Evolutionary conservation across 2,888 invertebrate genomes (phyloP), one percentile per base, ranked within the genome.

Genomic region (Caenorhabditis auriculariae): DNA sequence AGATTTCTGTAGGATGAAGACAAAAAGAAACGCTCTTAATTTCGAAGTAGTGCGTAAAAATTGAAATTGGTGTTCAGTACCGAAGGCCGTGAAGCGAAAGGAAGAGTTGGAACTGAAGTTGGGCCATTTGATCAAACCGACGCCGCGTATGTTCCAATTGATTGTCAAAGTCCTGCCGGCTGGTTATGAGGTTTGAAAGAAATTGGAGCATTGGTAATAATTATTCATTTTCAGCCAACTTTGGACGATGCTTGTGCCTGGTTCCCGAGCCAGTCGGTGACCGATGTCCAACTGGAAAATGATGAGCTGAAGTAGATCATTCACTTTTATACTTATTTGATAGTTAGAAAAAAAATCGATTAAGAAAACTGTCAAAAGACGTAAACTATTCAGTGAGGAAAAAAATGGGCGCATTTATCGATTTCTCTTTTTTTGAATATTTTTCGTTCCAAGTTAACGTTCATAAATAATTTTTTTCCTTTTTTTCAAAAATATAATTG

Each of bases 21-120:
- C n/a, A n/a, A n/a, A n/a, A n/a, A n/a, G n/a, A n/a, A n/a, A n/a
- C n/a, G n/a, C n/a, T n/a, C n/a, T n/a, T n/a, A n/a, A n/a, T n/a
- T n/a, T n/a, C n/a, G n/a, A n/a, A n/a, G n/a, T n/a, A n/a, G n/a
- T n/a, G n/a, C n/a, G n/a, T n/a, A n/a, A n/a, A n/a, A n/a, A 41
- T 50, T 3, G 17, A 37, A 23, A 37, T 23, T 28, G 9, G 6
- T 19, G 21, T 59, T 45, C 44, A 68, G 68, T 60, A 1, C 26
- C 45, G 0, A 19, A 35, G 2, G 57, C 66, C 1, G 41, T 72
- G 53, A 66, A 72, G 42, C 24, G 54, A 51, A 72, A 72, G 44
- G 66, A 63, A 9, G 69, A 66, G 4, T 60, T 72, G 17, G 72
- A 72, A 45, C 52, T 51, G 21, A 55, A 59, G 44, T 47, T 72